Evolutionary conservation across 2,888 invertebrate genomes (phyloP).

Genomic region (Ferdinandea cuprea): DNA sequence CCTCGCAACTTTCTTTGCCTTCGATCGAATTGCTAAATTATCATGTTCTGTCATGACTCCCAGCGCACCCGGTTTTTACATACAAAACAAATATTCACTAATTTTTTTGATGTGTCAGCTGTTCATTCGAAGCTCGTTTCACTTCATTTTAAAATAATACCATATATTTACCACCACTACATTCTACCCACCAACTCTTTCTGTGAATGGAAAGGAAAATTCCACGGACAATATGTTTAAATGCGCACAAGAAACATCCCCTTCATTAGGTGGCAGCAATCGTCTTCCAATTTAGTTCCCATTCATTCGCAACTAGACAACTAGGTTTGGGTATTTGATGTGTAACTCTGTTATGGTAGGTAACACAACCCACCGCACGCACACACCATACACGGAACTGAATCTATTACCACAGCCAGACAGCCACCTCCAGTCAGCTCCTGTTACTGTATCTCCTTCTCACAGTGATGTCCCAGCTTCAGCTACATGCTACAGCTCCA

Average conservation of each 20-base stretch:
- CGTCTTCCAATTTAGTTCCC: slow-evolving; percentile 66
- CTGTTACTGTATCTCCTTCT: not conserved
- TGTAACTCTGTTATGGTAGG: slow-evolving; percentile 35
- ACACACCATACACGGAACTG: slow-evolving; percentile 29
- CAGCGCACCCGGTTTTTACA: no score
- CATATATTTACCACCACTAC: no score
- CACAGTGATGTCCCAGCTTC: not conserved
- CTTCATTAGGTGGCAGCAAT: slow-evolving; percentile 50
- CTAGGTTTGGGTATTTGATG: slow-evolving; percentile 18
- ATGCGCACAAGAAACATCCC: slow-evolving; percentile 51
- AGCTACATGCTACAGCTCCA: not conserved
- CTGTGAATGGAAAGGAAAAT: slow-evolving; percentile 35
- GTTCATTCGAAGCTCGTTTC: not conserved
- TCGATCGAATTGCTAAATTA: no score
- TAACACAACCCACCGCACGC: slow-evolving; percentile 43
- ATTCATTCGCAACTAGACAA: slow-evolving; percentile 51
- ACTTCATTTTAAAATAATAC: slow-evolving; percentile 10
- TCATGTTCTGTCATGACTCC: no score
- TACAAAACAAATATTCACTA: not conserved
- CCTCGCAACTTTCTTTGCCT: no score
- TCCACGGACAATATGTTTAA: slow-evolving; percentile 54
- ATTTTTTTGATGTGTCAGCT: not conserved
- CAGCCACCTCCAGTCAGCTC: not conserved
- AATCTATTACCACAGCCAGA: slow-evolving; percentile 43
- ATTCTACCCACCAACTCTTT: not conserved